Conservation (phyloP, 2,797 vertebrate species). For the Lindbergichthys nudifrons region DNA sequence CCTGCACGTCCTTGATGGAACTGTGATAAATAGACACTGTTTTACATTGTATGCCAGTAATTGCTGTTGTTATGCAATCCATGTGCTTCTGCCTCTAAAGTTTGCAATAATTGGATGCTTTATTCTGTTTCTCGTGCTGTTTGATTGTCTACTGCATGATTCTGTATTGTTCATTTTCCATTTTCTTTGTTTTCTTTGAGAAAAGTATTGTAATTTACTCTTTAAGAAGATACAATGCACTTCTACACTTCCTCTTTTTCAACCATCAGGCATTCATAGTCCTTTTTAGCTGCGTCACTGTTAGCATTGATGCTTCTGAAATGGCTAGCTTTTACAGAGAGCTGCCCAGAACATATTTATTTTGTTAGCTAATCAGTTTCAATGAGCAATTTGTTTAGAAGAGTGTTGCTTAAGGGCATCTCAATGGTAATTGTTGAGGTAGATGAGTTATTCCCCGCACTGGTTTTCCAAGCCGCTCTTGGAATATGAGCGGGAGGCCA, state of each 20-base stretch:
- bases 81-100: constrained; percentile 18
- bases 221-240: too few relatives aligned
- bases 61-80: constrained; percentile 48
- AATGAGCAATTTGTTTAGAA: constrained; percentile 33
- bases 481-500: constrained; percentile 1
- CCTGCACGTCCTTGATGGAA: constrained; percentile 63
- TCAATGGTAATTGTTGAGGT: constrained; percentile 35
- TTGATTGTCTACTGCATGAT: not conserved
- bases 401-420: constrained; percentile 39
- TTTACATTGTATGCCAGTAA: constrained; percentile 61
- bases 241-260: too few relatives aligned
- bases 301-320: constrained; percentile 10
- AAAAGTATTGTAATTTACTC: not conserved
- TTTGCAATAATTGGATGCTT: constrained; percentile 1
- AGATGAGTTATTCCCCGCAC: constrained; percentile 16
- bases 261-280: too few relatives aligned
- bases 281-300: not conserved
- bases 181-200: not conserved
- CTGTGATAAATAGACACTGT: constrained; percentile 50
- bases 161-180: not conserved
- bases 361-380: constrained; percentile 33
- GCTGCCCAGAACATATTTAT: constrained; percentile 13
- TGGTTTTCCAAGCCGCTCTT: constrained; percentile 26
- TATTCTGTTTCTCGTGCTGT: constrained; percentile 4
- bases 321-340: constrained; percentile 11